Evolutionary conservation across 2,888 invertebrate genomes (phyloP).

Genomic region (Galerucella pusilla): DNA sequence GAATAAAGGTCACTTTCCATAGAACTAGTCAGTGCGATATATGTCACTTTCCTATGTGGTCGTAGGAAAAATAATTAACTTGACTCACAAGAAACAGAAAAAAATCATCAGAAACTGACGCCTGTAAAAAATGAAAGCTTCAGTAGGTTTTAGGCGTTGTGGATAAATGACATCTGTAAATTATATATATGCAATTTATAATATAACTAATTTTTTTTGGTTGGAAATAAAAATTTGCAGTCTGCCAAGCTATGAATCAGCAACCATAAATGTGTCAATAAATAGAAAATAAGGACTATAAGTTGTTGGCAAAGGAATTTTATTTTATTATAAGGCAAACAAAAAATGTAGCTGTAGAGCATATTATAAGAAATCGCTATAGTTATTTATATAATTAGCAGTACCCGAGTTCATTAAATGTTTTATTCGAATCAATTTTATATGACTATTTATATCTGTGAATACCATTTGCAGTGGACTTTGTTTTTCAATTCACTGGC

Average conservation of each 20-base stretch:
- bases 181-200: neutral
- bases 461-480: neutral
- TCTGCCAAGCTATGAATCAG: slow-evolving; percentile 5
- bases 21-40: too few species aligned
- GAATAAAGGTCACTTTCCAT: too few species aligned
- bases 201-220: neutral
- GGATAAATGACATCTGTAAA: neutral
- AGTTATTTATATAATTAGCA: slow-evolving; percentile 3
- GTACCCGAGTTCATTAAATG: neutral
- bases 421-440: neutral
- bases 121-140: too few species aligned
- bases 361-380: neutral
- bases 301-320: slow-evolving; percentile 7
- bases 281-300: neutral
- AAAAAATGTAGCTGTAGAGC: neutral
- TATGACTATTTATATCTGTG: neutral
- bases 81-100: too few species aligned
- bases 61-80: too few species aligned
- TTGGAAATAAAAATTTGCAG: neutral
- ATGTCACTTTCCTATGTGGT: too few species aligned
- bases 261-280: neutral
- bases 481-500: neutral
- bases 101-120: too few species aligned
- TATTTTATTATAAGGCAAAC: neutral
- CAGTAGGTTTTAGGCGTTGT: neutral